Evolutionary conservation across 2,888 invertebrate genomes (phyloP), one percentile per base, ranked within the genome.

Genomic region (Parnassius mnemosyne): DNA sequence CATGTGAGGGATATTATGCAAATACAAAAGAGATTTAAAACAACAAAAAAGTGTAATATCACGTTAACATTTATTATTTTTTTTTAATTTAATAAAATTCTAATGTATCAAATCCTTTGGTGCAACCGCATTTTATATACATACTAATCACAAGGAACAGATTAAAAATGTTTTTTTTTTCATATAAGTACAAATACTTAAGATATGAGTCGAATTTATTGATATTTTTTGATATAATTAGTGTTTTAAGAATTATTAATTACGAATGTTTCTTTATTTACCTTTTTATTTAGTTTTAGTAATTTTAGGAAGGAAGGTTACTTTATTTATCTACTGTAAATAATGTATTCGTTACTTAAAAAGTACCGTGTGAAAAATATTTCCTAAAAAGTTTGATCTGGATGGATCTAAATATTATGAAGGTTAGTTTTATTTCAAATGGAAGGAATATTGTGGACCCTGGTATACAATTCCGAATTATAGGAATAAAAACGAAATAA

Each of bases 81-180:
- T 20, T 9, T 44, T 50, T 61, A 47, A 25, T 47, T 42, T 53
- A 60, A 34, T 49, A 61, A n/a, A 46, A 51, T 41, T 51, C 57
- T 53, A 61, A 34, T 16, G 81, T 82, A 78, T 87, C 87, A 89
- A 89, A 87, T 87, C 88, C 87, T 56, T 69, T 68, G 53, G 74
- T 74, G 74, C 74, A 65, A 65, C 66, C 61, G 73, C 74, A 72
- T 64, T 46, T 66, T 63, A 63, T 60, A 11, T 61, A 66, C 53
- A 63, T 52, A 52, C 52, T n/a, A 52, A 50, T n/a, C 1, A 49
- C 53, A 42, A 43, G 16, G 16, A 49, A 56, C 42, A 46, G 3
- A 9, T 16, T 42, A 43, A 34, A 34, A 34, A 7, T 42, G 10
- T 44, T 12, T 54, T 43, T 16, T 13, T 59, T 53, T 41, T 41